phyloP scores from a whole-genome alignment of 2,797 vertebrate genomes.

The Mycteria americana region DNA sequence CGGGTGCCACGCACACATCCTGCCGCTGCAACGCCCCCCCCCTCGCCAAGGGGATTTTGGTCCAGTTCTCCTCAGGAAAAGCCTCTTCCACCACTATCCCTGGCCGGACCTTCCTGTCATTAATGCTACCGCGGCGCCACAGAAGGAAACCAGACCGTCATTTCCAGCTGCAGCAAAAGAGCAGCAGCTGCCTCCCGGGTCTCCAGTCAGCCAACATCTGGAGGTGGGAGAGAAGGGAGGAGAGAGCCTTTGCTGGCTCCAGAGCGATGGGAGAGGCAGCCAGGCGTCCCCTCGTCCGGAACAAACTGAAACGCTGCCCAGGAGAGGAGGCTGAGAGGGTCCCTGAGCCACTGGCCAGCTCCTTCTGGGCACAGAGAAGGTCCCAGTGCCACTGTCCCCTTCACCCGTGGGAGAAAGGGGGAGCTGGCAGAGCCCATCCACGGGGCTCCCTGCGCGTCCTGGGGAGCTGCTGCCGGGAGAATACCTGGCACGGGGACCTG shows the following conservation, averaged over 20 bases:
- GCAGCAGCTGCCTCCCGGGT: neutral
- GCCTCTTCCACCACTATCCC: neutral
- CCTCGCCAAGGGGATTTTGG: neutral
- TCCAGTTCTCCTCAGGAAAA: neutral
- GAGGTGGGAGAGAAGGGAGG: neutral
- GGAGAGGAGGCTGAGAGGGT: neutral
- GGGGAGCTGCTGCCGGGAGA: neutral
- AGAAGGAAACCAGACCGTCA: neutral
- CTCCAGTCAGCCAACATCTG: neutral
- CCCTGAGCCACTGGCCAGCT: neutral
- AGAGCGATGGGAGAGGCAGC: neutral
- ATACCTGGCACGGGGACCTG: neutral
- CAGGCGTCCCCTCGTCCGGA: neutral
- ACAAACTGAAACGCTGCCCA: neutral
- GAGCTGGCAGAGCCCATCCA: neutral
- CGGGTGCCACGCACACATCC: rapidly evolving
- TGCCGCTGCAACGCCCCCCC: neutral
- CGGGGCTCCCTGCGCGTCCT: neutral
- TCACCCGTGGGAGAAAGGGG: neutral
- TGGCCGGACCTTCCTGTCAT: neutral
- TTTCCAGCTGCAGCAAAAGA: neutral
- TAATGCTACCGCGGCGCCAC: neutral
- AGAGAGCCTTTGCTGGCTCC: neutral
- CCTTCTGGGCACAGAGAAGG: neutral
- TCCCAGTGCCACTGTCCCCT: neutral